These are phyloP conservation scores for Zaprionus inermis DNA, from an alignment of 1,140 invertebrate species.

Conservation along the genomic window DNA sequence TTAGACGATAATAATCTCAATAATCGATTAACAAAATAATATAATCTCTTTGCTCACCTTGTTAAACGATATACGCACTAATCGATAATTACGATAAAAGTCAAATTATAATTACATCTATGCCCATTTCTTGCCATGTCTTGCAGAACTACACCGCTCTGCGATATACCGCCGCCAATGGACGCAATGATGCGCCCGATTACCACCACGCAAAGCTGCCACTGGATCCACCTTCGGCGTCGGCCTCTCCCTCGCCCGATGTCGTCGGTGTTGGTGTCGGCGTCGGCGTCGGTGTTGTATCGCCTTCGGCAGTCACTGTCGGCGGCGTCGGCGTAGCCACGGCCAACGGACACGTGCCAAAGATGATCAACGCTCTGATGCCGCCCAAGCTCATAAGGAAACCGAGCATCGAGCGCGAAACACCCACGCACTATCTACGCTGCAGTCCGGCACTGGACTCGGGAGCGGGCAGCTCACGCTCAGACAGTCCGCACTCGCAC, in stretches of 20 bases:
- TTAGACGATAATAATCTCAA: too few relatives aligned
- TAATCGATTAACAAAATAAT: too few relatives aligned
- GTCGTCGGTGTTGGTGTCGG: slow-evolving; percentile 41
- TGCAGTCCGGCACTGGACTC: slow-evolving; percentile 94
- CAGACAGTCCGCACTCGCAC: slow-evolving; percentile 91
- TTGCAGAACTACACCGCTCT: slow-evolving; percentile 73
- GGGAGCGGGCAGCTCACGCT: slow-evolving; percentile 93
- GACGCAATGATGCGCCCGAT: slow-evolving; percentile 74
- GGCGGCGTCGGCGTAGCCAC: slow-evolving; percentile 42
- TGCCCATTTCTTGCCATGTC: background rate
- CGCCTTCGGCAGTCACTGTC: slow-evolving; percentile 50
- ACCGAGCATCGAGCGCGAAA: slow-evolving; percentile 93
- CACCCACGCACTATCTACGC: slow-evolving; percentile 87
- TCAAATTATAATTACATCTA: background rate
- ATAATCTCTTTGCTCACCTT: too few relatives aligned
- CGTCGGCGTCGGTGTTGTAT: slow-evolving; percentile 27
- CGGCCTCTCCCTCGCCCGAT: slow-evolving; percentile 67
- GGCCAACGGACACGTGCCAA: slow-evolving; percentile 76
- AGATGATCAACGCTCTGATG: slow-evolving; percentile 84
- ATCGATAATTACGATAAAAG: background rate
- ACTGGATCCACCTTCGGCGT: slow-evolving; percentile 66
- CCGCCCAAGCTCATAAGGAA: slow-evolving; percentile 92
- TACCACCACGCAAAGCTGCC: slow-evolving; percentile 76
- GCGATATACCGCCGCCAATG: slow-evolving; percentile 77
- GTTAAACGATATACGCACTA: background rate